Evolutionary conservation across 1,140 invertebrate genomes (phyloP).

Genomic region (Anastrepha ludens): DNA sequence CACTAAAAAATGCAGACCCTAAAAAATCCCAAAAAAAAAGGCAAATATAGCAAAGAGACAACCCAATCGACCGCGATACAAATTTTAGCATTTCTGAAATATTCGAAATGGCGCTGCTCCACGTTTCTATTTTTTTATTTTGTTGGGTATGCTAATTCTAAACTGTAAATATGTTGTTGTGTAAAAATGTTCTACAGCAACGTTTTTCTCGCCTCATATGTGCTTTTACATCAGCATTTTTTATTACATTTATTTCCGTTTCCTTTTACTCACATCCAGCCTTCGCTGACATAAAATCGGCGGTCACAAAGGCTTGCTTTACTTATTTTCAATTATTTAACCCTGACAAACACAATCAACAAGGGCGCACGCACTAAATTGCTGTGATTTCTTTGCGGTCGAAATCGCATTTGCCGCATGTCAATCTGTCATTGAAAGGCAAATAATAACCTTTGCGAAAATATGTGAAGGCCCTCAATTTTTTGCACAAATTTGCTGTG

Average conservation of each 20-base stretch:
- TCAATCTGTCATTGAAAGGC: background rate
- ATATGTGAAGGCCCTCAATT: background rate
- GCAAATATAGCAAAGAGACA: background rate
- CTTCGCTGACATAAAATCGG: background rate
- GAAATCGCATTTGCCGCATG: background rate
- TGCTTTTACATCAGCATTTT: background rate
- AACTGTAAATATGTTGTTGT: background rate
- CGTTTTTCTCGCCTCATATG: background rate
- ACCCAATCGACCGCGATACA: background rate
- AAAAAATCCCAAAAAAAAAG: background rate
- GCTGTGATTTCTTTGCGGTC: background rate
- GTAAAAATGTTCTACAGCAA: background rate
- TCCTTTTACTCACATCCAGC: background rate
- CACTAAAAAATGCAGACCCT: background rate
- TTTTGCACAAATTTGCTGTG: background rate
- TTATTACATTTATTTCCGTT: background rate
- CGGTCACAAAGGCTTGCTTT: background rate
- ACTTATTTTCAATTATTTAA: background rate
- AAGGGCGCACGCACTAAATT: background rate
- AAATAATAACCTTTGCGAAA: no score
- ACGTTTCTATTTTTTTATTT: background rate
- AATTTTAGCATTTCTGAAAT: slow-evolving; percentile 5
- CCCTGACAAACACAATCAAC: background rate
- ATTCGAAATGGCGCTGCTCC: background rate
- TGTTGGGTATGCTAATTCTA: background rate